Evolutionary conservation across 1,140 invertebrate genomes (phyloP).

Genomic region (Myzus persicae): DNA sequence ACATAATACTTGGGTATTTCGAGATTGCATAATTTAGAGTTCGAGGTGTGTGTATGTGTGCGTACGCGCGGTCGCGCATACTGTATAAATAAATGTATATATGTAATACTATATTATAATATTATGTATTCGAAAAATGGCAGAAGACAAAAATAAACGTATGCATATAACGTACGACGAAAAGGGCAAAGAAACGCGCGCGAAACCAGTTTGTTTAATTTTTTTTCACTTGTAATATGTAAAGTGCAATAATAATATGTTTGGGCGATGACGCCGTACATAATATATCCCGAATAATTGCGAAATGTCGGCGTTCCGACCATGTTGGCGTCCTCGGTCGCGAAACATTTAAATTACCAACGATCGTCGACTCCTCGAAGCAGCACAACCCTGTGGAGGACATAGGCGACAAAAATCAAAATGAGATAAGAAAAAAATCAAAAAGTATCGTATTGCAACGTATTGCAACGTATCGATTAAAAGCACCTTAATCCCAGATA

Average conservation of each 20-base stretch:
- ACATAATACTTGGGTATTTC: not conserved
- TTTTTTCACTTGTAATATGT: not conserved
- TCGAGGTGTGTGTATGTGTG: not conserved
- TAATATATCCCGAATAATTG: not conserved
- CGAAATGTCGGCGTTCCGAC: not conserved
- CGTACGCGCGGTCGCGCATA: not conserved
- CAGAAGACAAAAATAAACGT: not conserved
- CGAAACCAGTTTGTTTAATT: conserved; percentile 24
- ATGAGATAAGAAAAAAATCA: too few relatives aligned
- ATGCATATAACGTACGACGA: not conserved
- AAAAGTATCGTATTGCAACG: too few relatives aligned
- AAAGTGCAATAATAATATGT: not conserved
- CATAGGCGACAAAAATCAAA: too few relatives aligned
- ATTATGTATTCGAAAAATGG: conserved; percentile 19
- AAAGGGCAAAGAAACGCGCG: not conserved
- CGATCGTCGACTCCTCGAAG: too few relatives aligned
- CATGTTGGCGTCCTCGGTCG: not conserved
- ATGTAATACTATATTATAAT: conserved; percentile 2
- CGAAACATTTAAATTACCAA: not conserved
- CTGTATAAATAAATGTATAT: not conserved
- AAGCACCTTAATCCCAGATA: too few relatives aligned
- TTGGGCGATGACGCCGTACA: not conserved
- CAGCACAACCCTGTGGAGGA: too few relatives aligned
- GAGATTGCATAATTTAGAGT: conserved; percentile 21
- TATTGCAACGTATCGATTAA: too few relatives aligned